Base-by-base conservation (phyloP, 2,888 invertebrate genomes). In the Pyrocoelia pectoralis region DNA sequence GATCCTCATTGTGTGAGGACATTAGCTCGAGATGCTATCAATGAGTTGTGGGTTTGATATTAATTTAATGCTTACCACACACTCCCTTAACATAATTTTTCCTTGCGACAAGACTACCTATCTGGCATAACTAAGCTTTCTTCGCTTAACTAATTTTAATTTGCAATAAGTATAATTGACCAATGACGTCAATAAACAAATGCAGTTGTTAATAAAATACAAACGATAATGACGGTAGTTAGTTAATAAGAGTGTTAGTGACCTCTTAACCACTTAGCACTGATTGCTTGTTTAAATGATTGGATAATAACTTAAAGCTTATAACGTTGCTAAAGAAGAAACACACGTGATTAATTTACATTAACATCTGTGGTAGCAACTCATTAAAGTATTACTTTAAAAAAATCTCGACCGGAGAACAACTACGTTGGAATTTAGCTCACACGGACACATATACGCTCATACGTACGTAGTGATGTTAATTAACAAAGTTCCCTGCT, bases 1-100 rank as follows among this genome's bases (percentile, higher is more conserved):
- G 79, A 76, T 79, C 77, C 77, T 79, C 79, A 80, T 80, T 79
- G 80, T 79, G 79, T 78, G 78, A 79, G 79, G 79, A 79, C 79
- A 80, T 80, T 79, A 78, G 79, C 79, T 79, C 73, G 73, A 79
- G 79, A 79, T 79, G 72, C 69, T 79, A 79, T 79, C 79, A 71
- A 70, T 70, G 69, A 71, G 70, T 72, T 77, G 76, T 78, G 77
- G 78, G 79, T 73, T 78, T 78, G 77, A 77, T 78, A 79, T 79
- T 78, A 78, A 78, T 78, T 79, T 79, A 78, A 77, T 77, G 74
- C 76, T 76, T 71, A 73, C 75, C 72, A 75, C 72, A 74, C 73
- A 74, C 74, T 76, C 73, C 74, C 71, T 72, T 70, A 68, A 72
- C 52, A 48, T 56, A 40, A 14, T 14, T 56, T 56, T 52, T 56